Base-by-base conservation (phyloP, 2,888 invertebrate genomes). In the Nemoura dubitans region DNA sequence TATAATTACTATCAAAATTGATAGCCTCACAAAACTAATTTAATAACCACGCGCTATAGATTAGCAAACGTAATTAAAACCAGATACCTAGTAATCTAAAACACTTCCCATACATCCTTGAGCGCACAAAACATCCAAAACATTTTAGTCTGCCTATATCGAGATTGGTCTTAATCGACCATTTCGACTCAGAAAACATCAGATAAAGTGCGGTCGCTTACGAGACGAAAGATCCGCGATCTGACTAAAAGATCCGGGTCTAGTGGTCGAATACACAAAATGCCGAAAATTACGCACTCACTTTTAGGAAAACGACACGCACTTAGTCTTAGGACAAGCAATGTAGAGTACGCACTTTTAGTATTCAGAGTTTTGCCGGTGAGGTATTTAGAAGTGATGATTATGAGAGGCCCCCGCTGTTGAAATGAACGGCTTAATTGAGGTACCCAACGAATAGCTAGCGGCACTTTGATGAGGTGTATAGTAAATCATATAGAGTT, bases 1-100 rank as follows among this genome's bases (percentile, higher is more conserved):
- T 59, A 59, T 59, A 59, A 59, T 59, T 59, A 59, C 59, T 59
- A 59, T 21, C 59, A 59, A 59, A 59, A 59, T 59, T 59, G 59
- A 59, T 59, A 59, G 59, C 59, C 59, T 59, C 59, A 16, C 59
- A 59, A 59, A 59, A 59, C 59, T 59, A 59, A 59, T 59, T 59
- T 59, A 59, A 59, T 59, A 3, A 59, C 59, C 59, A 2, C 10
- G 16, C 59, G 21, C 14, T n/a, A n/a, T n/a, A n/a, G 16, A 59
- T 59, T 59, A 59, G 59, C 59, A 59, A 59, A 10, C 59, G 59
- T 21, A 59, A 59, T 59, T 7, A 59, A 59, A 59, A 59, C 59
- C 59, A 59, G 16, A 10, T 6, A 36, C 3, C 36, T 7, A 59
- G 59, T 21, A 59, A 59, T 59, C 59, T 59, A 59, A 59, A 59